Conservation (phyloP, 2,113 vertebrate genomes). For the Tautogolabrus adspersus region DNA sequence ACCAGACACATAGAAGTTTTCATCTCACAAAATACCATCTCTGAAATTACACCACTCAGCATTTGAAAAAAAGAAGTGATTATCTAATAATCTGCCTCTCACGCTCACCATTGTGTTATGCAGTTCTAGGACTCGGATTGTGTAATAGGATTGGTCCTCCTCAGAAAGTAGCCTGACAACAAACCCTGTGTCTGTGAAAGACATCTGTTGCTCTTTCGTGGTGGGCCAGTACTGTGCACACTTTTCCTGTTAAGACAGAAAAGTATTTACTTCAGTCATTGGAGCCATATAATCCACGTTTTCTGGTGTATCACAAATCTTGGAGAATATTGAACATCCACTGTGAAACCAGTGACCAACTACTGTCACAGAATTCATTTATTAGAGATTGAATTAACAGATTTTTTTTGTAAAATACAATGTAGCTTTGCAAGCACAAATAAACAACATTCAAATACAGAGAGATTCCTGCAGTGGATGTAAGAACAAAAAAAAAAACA, state of each 20-base stretch:
- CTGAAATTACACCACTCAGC: not conserved
- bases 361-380: not conserved
- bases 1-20: not conserved
- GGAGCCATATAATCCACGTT: not conserved
- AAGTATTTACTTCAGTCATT: not conserved
- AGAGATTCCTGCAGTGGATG: too few species aligned
- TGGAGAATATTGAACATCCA: not conserved
- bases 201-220: conserved; percentile 88
- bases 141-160: conserved; percentile 93
- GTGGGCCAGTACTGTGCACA: conserved; percentile 99
- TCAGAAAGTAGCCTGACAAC: conserved; percentile 92
- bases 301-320: not conserved
- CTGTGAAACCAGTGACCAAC: not conserved
- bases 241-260: conserved; percentile 88
- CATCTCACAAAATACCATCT: not conserved
- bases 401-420: not conserved
- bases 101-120: conserved; percentile 90
- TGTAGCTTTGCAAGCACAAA: too few species aligned
- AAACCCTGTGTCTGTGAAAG: conserved; percentile 93
- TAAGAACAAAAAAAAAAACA: too few species aligned
- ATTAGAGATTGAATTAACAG: not conserved
- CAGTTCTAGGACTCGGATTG: conserved; percentile 91
- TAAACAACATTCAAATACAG: too few species aligned
- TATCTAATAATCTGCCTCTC: not conserved
- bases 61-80: not conserved